A percentile compares a stretch with the other conserved stretches of the same genome.
Evolutionary conservation across 64 coral and sea anemone genomes (phyloP).

Genomic region (Porites lutea): DNA sequence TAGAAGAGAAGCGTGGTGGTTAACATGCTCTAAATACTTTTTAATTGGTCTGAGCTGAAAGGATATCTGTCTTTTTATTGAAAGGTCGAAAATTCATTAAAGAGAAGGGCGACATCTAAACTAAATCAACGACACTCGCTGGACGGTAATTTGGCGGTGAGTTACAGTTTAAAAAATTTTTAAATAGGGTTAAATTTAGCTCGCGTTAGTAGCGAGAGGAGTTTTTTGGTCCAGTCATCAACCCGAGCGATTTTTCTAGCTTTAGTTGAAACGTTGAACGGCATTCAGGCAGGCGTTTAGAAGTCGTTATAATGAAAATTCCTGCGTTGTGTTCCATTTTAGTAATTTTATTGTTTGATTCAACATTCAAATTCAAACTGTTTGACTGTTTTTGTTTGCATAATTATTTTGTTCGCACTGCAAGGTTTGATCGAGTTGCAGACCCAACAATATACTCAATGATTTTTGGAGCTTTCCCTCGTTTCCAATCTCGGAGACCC

Average conservation of each 20-base stretch:
- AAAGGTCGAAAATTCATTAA: slow-evolving; percentile 85
- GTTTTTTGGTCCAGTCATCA: no score
- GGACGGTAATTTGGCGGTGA: slow-evolving; percentile 86
- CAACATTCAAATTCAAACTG: no score
- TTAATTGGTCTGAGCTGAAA: background rate
- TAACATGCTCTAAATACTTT: background rate
- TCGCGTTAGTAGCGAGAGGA: background rate
- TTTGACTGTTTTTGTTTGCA: no score
- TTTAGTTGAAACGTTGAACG: background rate
- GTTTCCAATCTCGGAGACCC: no score
- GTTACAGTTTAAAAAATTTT: background rate
- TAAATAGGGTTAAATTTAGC: background rate
- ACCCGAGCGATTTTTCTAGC: background rate
- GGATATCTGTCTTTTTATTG: background rate
- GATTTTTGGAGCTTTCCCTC: no score
- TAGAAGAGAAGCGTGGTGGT: no score
- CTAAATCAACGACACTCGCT: slow-evolving; percentile 65
- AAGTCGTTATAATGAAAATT: slow-evolving; percentile 1
- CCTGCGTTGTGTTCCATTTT: slow-evolving; percentile 19
- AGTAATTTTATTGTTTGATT: background rate
- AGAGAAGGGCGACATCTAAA: slow-evolving; percentile 53
- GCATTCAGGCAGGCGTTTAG: background rate
- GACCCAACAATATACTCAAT: background rate
- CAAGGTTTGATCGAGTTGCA: background rate
- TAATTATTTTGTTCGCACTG: no score